Percentiles rank a stretch among this genome's conserved stretches.
phyloP scores from a whole-genome alignment of 2,888 invertebrate species.

The Pachydiplax longipennis region DNA sequence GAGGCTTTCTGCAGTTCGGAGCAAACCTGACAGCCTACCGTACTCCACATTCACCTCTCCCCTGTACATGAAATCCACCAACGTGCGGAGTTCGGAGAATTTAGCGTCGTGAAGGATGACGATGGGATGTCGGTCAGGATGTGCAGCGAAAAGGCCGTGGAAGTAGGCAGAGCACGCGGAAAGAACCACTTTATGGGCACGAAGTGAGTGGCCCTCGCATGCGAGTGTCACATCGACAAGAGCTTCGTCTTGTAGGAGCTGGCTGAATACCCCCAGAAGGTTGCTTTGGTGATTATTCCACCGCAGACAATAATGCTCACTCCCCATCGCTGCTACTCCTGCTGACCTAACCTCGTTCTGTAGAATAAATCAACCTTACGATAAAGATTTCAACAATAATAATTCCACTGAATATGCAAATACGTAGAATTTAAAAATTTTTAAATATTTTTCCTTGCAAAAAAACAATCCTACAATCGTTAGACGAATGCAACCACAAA shows the following conservation, averaged over 20 bases:
- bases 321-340: conserved; percentile 84
- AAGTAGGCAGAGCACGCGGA: conserved; percentile 96
- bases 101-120: conserved; percentile 95
- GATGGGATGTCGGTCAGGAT: conserved; percentile 91
- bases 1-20: conserved; percentile 91
- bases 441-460: no score
- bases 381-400: no score
- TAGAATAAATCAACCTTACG: neutral
- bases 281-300: conserved; percentile 99
- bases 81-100: conserved; percentile 86
- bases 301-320: conserved; percentile 98
- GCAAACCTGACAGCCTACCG: conserved; percentile 87
- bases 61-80: conserved; percentile 96
- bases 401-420: no score
- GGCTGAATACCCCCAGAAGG: conserved; percentile 96
- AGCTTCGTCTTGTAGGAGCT: conserved; percentile 93
- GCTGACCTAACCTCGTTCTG: conserved; percentile 43
- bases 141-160: conserved; percentile 91
- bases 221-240: conserved; percentile 96
- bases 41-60: conserved; percentile 95
- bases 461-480: no score
- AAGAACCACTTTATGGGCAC: conserved; percentile 94
- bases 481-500: no score
- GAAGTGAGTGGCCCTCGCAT: conserved; percentile 88
- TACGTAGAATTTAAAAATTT: no score